Percentiles rank a stretch among this genome's conserved stretches.
Evolutionary conservation across 2,113 vertebrate genomes (phyloP).

Genomic region (human): DNA sequence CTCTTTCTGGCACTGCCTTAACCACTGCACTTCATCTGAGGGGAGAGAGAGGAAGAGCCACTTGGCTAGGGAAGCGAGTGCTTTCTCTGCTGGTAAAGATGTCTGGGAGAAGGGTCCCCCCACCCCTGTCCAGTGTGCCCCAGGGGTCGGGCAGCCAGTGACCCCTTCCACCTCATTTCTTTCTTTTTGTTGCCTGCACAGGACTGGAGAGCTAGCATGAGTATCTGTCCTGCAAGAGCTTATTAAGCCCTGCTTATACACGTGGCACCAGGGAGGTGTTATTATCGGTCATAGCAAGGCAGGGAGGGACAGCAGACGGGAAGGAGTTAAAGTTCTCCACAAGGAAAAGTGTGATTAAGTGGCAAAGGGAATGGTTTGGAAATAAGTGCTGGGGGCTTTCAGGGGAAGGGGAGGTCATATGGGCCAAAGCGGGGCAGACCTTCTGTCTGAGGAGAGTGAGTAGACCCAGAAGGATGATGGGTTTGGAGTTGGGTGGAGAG

Average conservation of each 20-base stretch:
- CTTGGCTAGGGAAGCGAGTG: not conserved
- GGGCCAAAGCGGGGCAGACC: not conserved
- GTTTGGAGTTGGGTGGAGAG: not conserved
- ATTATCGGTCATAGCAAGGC: not conserved
- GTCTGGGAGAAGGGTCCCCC: not conserved
- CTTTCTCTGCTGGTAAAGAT: not conserved
- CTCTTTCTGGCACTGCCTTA: not conserved
- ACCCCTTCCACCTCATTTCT: not conserved
- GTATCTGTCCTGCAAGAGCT: not conserved
- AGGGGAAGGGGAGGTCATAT: not conserved
- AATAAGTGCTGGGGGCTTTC: not conserved
- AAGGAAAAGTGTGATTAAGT: not conserved
- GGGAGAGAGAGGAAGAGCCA: not conserved
- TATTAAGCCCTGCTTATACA: not conserved
- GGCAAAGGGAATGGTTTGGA: not conserved
- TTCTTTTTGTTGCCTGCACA: not conserved
- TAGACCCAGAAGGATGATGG: not conserved
- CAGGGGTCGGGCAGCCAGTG: not conserved
- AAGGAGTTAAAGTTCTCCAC: not conserved
- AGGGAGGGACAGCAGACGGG: not conserved
- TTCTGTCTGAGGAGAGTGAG: not conserved
- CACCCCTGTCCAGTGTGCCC: not conserved
- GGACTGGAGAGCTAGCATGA: not conserved
- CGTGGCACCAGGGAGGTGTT: not conserved
- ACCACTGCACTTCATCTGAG: not conserved